These are phyloP conservation scores for Mesorhabditis belari DNA, from an alignment of 2,888 invertebrate species.

Conservation along the genomic window DNA sequence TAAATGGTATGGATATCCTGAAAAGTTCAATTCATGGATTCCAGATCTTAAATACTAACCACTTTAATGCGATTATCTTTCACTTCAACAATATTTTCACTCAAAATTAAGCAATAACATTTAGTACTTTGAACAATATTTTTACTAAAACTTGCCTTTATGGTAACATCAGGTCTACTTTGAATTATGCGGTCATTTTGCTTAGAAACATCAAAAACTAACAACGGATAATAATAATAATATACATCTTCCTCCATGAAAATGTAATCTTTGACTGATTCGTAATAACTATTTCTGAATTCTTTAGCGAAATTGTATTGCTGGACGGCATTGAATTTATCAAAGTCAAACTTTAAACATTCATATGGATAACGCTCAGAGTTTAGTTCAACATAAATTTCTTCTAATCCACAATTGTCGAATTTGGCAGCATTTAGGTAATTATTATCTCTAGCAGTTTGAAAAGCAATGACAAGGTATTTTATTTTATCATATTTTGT, in stretches of 20 bases:
- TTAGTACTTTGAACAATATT: conserved; percentile 24
- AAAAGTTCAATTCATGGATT: conserved; percentile 22
- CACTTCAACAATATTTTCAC: conserved; percentile 22
- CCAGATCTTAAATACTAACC: conserved; percentile 11
- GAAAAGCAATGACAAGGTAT: conserved; percentile 26
- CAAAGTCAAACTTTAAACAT: conserved; percentile 33
- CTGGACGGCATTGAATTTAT: conserved; percentile 30
- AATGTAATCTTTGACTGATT: conserved; percentile 22
- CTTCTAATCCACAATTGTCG: conserved; percentile 33
- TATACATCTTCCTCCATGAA: conserved; percentile 30
- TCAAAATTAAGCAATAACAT: conserved; percentile 22
- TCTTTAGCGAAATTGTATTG: conserved; percentile 38
- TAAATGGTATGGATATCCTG: conserved; percentile 23
- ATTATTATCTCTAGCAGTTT: conserved; percentile 28
- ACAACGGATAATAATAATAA: conserved; percentile 26
- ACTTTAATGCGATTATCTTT: conserved; percentile 22
- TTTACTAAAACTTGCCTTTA: conserved; percentile 23
- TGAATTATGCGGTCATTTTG: conserved; percentile 31
- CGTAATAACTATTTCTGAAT: conserved; percentile 29
- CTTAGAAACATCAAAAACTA: conserved; percentile 31
- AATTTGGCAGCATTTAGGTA: conserved; percentile 29
- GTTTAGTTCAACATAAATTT: conserved; percentile 34
- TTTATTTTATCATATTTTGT: conserved; percentile 38
- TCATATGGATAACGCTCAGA: conserved; percentile 33
- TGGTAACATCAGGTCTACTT: conserved; percentile 31